Base-by-base conservation (phyloP, 2,113 vertebrate species). In the Ammodytes dubius region DNA sequence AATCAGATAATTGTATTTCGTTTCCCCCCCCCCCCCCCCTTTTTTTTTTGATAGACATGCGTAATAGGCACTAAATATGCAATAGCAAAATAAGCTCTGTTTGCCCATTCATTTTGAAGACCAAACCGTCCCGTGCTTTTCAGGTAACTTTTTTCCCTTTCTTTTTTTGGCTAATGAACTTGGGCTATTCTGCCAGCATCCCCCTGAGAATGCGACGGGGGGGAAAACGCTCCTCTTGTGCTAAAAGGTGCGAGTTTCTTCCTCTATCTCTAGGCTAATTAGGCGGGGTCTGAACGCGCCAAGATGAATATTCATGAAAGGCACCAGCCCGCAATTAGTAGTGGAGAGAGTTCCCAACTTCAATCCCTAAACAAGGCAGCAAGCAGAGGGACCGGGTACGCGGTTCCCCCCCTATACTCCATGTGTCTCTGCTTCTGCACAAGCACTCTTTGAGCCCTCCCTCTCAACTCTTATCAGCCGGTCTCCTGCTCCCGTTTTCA, bases 301-400 rank as follows among this genome's bases (percentile, higher is more conserved):
- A 54, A 81, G 84, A 96, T 96, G 95, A 95, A 96, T 95, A 95
- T 95, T 96, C 95, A 96, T 96, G 94, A 79, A 88, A 89, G 88
- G 92, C 91, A 93, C 91, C 88, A 83, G 87, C 88, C 83, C 87
- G 94, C 95, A 95, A 95, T 96, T 96, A 96, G 94, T 92, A 92
- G 92, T 83, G 88, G 89, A 93, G 91, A 93, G 94, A 94, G 92
- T 93, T 93, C 93, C 90, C 88, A 93, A 94, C 93, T 95, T 95
- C 93, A 95, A 94, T 94, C 92, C 91, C 94, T 84, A 94, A 93
- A 95, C 93, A 95, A 93, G 79, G 86, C 87, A 76, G 87, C 89
- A 88, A 61, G 87, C 86, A 74, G 79, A 86, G 89, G 90, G 92
- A 89, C 84, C 69, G 87, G 92, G 80, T 81, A 85, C 79, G 27